A percentile compares a stretch with the other conserved stretches of the same genome.
Evolutionary conservation across 2,113 vertebrate genomes (phyloP).

Genomic region (Anser brachyrhynchus): DNA sequence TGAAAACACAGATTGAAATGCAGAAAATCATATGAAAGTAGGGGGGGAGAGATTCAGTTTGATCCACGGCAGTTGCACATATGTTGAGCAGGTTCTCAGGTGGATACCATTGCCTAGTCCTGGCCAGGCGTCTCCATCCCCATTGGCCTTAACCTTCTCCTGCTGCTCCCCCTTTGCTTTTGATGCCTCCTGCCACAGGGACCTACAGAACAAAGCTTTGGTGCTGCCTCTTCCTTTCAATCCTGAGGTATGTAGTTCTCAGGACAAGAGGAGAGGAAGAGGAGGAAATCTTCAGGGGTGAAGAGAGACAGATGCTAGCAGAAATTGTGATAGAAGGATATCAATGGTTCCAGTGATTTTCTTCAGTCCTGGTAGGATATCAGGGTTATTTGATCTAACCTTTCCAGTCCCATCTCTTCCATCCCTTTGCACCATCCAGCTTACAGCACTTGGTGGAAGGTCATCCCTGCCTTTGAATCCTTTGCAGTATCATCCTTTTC

Average conservation of each 20-base stretch:
- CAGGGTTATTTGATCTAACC: not conserved
- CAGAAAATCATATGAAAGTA: not conserved
- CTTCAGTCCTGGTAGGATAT: not conserved
- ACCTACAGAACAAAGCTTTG: not conserved
- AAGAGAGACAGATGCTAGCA: not conserved
- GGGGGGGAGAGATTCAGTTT: not conserved
- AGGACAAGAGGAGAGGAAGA: not conserved
- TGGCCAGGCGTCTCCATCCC: not conserved
- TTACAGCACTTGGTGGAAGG: not conserved
- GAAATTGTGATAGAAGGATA: not conserved
- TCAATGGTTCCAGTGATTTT: not conserved
- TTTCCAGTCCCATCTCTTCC: not conserved
- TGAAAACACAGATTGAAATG: not conserved
- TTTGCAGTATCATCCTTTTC: not conserved
- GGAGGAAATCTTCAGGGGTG: not conserved
- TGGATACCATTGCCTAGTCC: fast-evolving
- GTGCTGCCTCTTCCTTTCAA: not conserved
- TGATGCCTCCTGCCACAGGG: not conserved
- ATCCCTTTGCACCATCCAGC: not conserved
- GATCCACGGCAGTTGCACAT: not conserved
- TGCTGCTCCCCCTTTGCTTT: not conserved
- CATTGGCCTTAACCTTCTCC: not conserved
- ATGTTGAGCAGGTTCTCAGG: not conserved
- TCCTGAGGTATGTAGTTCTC: not conserved
- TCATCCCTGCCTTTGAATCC: not conserved